Evolutionary conservation across 1,140 invertebrate species (phyloP), one percentile per base, ranked within the genome.

Genomic region (Psilanteris sp.): DNA sequence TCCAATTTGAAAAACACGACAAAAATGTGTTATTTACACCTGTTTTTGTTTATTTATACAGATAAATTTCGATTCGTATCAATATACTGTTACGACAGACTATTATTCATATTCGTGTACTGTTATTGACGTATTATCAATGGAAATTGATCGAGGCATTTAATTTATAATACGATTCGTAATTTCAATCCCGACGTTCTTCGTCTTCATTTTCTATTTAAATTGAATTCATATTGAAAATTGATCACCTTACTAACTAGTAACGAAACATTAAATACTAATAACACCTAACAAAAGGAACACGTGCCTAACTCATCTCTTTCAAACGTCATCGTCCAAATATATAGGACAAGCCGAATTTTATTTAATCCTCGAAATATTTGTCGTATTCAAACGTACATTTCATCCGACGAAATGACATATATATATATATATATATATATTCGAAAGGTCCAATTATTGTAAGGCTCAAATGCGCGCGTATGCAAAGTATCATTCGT

Each of bases 91-190:
- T 55, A 55, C 16, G 22, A 20, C 20, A 31, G 13, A 55, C 29
- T 55, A 18, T 41, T 55, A 55, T 55, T 55, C 36, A 55, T 41
- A 41, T 55, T 29, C 26, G 41, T 29, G 36, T 57, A 57, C 36
- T 29, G 36, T 55, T 55, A 55, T 31, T 29, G 37, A 41, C 26
- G 37, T n/a, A 41, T 13, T 57, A 57, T 44, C 37, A 59, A 36
- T 46, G 55, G 55, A 59, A 59, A 44, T 34, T 34, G 29, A 59
- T 59, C 55, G 22, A 59, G 36, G 29, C 41, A 36, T 59, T 59
- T 46, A 59, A 59, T 36, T 59, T 46, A 22, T 59, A 59, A 34
- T 46, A 36, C 18, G 37, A 59, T 26, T 34, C 29, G 27, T 59
- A 59, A 59, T 41, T 41, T 44, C 8, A 18, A 26, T 59, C 16